Evolutionary conservation across 2,113 vertebrate genomes (phyloP).

Genomic region (Gorsachius goisagi): DNA sequence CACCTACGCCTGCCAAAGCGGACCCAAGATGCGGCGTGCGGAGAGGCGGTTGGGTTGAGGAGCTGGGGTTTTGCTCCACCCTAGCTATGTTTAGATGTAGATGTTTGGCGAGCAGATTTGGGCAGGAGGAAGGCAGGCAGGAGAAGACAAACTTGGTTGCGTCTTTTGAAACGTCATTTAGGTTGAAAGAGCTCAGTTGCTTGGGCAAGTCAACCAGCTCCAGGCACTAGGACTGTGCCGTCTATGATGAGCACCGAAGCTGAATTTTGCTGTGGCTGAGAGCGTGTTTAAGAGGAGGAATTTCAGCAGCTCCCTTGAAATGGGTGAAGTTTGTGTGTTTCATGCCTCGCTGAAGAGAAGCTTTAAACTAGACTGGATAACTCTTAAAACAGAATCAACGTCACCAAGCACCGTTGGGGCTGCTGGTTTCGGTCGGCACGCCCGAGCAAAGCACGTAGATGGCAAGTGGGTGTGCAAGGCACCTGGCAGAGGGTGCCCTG

Average conservation of each 20-base stretch:
- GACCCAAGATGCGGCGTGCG: accelerated
- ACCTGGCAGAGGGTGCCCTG: not conserved
- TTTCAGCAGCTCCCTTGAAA: not conserved
- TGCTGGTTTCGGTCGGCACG: not conserved
- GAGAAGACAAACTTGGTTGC: not conserved
- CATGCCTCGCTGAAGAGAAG: not conserved
- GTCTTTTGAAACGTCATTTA: not conserved
- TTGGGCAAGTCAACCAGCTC: not conserved
- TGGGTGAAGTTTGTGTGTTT: not conserved
- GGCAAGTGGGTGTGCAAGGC: not conserved
- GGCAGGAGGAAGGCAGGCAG: not conserved
- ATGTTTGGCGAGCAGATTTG: not conserved
- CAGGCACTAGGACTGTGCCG: not conserved
- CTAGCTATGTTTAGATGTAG: not conserved
- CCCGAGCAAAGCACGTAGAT: not conserved
- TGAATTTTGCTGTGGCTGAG: not conserved
- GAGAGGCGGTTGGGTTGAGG: not conserved
- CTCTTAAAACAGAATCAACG: not conserved
- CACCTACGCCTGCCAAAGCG: not conserved
- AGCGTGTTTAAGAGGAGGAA: not conserved
- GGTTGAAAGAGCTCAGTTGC: not conserved
- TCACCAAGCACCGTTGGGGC: no score
- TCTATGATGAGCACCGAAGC: not conserved
- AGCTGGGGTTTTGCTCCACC: not conserved
- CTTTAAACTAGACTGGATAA: not conserved